Percentiles rank a stretch among this genome's conserved stretches.
Evolutionary conservation across 2,888 invertebrate species (phyloP).

Genomic region (Neoitamus cyanurus): DNA sequence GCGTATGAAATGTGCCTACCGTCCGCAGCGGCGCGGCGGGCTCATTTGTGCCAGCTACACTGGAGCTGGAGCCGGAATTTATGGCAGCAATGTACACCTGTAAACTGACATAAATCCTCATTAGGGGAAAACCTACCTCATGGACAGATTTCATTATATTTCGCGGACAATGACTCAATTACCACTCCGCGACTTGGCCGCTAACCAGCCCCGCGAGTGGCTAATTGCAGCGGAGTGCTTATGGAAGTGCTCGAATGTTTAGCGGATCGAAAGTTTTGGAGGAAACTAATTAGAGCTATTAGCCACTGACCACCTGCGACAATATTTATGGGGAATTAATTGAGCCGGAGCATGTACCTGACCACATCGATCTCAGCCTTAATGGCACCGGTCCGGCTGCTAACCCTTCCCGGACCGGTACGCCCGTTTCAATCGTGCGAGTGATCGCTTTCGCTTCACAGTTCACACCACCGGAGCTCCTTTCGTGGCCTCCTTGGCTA

Average conservation of each 20-base stretch:
- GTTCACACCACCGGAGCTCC: neutral
- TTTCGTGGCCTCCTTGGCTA: neutral
- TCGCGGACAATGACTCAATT: conserved; percentile 24
- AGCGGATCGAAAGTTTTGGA: neutral
- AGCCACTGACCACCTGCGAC: neutral
- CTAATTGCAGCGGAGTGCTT: neutral
- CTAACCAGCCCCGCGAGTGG: neutral
- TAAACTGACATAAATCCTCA: conserved; percentile 19
- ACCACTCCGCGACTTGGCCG: neutral
- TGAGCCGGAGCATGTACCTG: neutral
- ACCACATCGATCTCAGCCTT: neutral
- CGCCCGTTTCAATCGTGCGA: neutral
- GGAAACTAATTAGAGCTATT: neutral
- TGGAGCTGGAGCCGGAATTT: conserved; percentile 27
- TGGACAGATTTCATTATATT: conserved; percentile 15
- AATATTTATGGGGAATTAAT: neutral
- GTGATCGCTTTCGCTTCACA: neutral
- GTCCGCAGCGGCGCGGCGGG: neutral
- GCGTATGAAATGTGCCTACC: neutral
- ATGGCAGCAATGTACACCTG: conserved; percentile 29
- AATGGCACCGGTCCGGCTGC: neutral
- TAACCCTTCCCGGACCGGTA: neutral
- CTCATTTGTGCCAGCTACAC: neutral
- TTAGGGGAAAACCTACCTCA: conserved; percentile 12
- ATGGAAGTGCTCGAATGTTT: neutral